phyloP scores from a whole-genome alignment of 2,113 vertebrate species.

The Anarrhichthys ocellatus region DNA sequence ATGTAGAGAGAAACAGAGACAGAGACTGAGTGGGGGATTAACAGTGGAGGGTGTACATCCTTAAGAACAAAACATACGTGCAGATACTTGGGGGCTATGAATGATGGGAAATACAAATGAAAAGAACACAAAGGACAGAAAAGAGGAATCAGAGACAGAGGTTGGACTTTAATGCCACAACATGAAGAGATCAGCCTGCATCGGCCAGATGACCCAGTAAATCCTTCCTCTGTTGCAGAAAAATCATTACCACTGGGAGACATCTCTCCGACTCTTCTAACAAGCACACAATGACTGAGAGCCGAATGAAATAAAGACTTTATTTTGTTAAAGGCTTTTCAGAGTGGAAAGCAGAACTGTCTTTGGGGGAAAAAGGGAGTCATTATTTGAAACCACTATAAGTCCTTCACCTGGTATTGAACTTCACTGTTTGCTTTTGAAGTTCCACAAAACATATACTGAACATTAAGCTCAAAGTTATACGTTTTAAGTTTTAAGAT shows the following conservation, averaged over 20 bases:
- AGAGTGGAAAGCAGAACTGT: background rate
- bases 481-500: background rate
- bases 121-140: background rate
- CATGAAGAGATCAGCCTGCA: conserved; percentile 54
- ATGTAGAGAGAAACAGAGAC: background rate
- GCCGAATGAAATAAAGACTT: conserved; percentile 12
- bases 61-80: background rate
- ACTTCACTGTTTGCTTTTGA: background rate
- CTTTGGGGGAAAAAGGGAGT: background rate
- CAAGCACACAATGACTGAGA: conserved; percentile 39
- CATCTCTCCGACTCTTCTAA: conserved; percentile 27
- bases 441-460: background rate
- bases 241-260: conserved; percentile 53
- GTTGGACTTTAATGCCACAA: conserved; percentile 29
- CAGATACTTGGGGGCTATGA: background rate
- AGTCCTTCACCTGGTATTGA: background rate
- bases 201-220: conserved; percentile 58
- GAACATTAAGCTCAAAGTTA: background rate
- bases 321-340: background rate
- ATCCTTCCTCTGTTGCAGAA: conserved; percentile 56
- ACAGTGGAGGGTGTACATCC: background rate
- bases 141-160: background rate
- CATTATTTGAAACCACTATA: background rate
- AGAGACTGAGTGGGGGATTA: background rate
- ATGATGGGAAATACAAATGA: background rate